Base-by-base conservation (phyloP, 2,888 invertebrate species). In the Diadegma fenestrale region DNA sequence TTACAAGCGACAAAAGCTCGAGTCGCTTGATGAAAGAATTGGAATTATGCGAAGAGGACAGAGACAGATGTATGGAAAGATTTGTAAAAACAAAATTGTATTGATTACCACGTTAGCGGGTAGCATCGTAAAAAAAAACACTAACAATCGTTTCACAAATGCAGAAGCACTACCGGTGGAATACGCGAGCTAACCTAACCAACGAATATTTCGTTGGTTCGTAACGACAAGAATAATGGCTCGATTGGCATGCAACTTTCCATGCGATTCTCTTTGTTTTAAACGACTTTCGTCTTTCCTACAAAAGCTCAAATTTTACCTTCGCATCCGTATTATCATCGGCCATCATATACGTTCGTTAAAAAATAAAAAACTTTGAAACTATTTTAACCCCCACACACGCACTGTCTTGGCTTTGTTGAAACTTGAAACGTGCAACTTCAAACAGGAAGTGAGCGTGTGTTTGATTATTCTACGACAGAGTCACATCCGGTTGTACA, bases 381-480 rank as follows among this genome's bases (percentile, higher is more conserved):
- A 92, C 88, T 89, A 89, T 89, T 88, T 89, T 88, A 88, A 91
- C 89, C 87, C 88, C 89, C 90, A 88, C 90, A 89, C 80, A 43
- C 37, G 37, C 37, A 54, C 86, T 83, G 79, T 26, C 58, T 61
- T 26, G 43, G 58, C 89, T 89, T 89, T 89, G 88, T 91, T 89
- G 88, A 89, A 92, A 91, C 90, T 91, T 89, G 88, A 89, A 92
- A 91, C 90, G 91, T 91, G 90, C 91, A 90, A 91, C 92, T 91
- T 91, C 89, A 91, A 91, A 90, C 91, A 90, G 92, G 92, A 92
- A 92, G 89, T 90, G 80, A 75, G 37, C 45, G 14, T 48, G 45
- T 19, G 22, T 8, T 19, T 66, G 30, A 58, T 78, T 26, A 68
- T 26, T 26, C 12, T 12, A 71, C 66, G 22, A 75, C 66, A 68